A percentile compares a stretch with the other conserved stretches of the same genome.
Conservation (phyloP, 1,140 invertebrate genomes). For the Bombus consobrinus region DNA sequence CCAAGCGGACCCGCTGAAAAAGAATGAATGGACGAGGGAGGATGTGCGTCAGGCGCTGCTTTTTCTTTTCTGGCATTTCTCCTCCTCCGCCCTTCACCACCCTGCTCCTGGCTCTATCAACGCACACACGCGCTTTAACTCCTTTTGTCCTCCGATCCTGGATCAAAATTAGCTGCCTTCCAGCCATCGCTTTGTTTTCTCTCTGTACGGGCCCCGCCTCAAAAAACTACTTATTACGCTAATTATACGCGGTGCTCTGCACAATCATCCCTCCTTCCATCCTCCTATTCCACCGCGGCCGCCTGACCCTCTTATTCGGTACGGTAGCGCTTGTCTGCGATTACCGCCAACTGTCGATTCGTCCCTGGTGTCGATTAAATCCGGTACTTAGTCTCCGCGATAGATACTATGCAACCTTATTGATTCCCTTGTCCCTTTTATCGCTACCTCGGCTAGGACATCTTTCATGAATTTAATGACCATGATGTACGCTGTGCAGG, state of each 20-base stretch:
- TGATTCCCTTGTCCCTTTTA: slow-evolving; percentile 17
- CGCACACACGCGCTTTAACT: slow-evolving; percentile 60
- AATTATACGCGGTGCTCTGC: slow-evolving; percentile 79
- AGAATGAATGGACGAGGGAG: slow-evolving; percentile 79
- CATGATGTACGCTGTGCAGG: slow-evolving; percentile 7
- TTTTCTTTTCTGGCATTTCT: slow-evolving; percentile 62
- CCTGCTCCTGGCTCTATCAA: background rate
- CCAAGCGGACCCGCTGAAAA: slow-evolving; percentile 69
- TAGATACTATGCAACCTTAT: slow-evolving; percentile 50
- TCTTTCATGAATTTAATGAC: slow-evolving; percentile 15
- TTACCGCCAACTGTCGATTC: slow-evolving; percentile 79
- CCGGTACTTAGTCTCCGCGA: slow-evolving; percentile 60
- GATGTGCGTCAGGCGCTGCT: slow-evolving; percentile 75
- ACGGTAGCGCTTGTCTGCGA: slow-evolving; percentile 56
- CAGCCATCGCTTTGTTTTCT: slow-evolving; percentile 79
- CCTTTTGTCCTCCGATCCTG: slow-evolving; percentile 75
- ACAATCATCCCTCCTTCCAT: slow-evolving; percentile 41
- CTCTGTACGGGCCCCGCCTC: slow-evolving; percentile 73
- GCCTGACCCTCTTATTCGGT: slow-evolving; percentile 55
- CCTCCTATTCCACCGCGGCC: slow-evolving; percentile 8
- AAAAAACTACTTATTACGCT: slow-evolving; percentile 83
- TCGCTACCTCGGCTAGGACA: background rate
- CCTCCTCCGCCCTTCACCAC: slow-evolving; percentile 31
- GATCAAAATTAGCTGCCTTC: slow-evolving; percentile 79
- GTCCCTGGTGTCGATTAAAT: slow-evolving; percentile 66